Evolutionary conservation across 53 echinoderm and acorn worm species (phyloP).

Genomic region (Arbacia lixula): DNA sequence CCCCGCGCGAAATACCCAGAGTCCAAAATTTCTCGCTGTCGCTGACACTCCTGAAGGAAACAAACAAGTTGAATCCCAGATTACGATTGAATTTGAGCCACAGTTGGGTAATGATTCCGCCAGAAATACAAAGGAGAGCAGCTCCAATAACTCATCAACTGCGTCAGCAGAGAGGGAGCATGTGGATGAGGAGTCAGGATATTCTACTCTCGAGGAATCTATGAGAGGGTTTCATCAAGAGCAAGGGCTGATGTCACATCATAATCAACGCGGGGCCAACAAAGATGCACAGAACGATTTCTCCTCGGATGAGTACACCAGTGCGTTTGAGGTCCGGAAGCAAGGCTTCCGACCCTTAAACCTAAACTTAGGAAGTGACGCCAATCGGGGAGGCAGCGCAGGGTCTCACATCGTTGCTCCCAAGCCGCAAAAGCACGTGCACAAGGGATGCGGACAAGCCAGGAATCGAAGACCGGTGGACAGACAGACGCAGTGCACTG

Average conservation of each 20-base stretch:
- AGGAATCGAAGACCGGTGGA: conserved; percentile 43
- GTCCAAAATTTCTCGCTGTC: conserved; percentile 19
- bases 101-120: conserved; percentile 23
- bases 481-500: conserved; percentile 87
- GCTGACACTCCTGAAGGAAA: background rate
- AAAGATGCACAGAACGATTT: background rate
- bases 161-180: conserved; percentile 24
- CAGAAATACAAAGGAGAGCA: conserved; percentile 23
- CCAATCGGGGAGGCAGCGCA: background rate
- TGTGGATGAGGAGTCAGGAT: conserved; percentile 26
- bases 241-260: background rate
- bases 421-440: conserved; percentile 36
- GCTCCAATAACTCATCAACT: background rate
- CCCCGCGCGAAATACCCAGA: background rate
- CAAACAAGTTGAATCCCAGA: conserved; percentile 45
- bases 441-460: background rate
- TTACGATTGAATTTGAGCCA: conserved; percentile 44
- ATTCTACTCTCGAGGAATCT: conserved; percentile 39
- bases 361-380: background rate
- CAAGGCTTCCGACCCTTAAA: conserved; percentile 37
- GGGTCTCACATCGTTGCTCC: conserved; percentile 4
- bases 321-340: conserved; percentile 24
- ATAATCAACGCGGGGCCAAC: background rate
- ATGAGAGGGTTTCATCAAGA: conserved; percentile 5
- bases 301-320: background rate